Evolutionary conservation across 2,888 invertebrate genomes (phyloP).

Genomic region (Drosophila atroscutellata): DNA sequence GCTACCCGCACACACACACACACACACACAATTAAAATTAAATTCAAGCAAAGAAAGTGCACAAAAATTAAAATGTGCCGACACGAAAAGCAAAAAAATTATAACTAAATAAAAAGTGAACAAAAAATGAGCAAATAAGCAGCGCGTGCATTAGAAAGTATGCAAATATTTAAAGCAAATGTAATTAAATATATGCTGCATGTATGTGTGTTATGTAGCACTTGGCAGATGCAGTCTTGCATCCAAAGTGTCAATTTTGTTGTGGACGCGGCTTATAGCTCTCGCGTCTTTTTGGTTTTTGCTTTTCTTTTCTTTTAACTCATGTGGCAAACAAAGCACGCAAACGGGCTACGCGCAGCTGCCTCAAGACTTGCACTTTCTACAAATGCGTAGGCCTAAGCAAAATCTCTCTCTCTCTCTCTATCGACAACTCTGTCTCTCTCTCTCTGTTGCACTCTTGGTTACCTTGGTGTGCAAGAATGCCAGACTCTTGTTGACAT

Average conservation of each 20-base stretch:
- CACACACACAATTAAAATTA: constrained; percentile 58
- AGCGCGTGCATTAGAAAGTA: constrained; percentile 72
- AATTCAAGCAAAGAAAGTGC: constrained; percentile 63
- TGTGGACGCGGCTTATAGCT: constrained; percentile 10
- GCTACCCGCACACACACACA: constrained; percentile 22
- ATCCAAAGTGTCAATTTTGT: constrained; percentile 55
- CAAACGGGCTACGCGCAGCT: constrained; percentile 75
- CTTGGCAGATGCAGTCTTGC: constrained; percentile 48
- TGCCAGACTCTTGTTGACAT: constrained; percentile 98
- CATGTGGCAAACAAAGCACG: constrained; percentile 77
- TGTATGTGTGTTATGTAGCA: constrained; percentile 32
- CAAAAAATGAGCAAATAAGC: constrained; percentile 43
- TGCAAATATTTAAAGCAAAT: constrained; percentile 72
- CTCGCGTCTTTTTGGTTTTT: not conserved
- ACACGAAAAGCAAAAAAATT: constrained; percentile 29
- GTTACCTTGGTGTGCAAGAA: constrained; percentile 96
- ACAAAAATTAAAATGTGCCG: constrained; percentile 45
- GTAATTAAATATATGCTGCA: constrained; percentile 70
- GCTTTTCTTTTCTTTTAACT: constrained; percentile 20
- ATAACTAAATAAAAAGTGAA: constrained; percentile 24
- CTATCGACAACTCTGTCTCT: not conserved
- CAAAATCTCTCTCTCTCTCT: constrained; percentile 2
- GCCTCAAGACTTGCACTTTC: constrained; percentile 78
- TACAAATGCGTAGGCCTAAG: constrained; percentile 69
- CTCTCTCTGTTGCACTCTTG: constrained; percentile 20